Conservation (phyloP, 1,140 invertebrate genomes). For the Monochamus saltuarius region DNA sequence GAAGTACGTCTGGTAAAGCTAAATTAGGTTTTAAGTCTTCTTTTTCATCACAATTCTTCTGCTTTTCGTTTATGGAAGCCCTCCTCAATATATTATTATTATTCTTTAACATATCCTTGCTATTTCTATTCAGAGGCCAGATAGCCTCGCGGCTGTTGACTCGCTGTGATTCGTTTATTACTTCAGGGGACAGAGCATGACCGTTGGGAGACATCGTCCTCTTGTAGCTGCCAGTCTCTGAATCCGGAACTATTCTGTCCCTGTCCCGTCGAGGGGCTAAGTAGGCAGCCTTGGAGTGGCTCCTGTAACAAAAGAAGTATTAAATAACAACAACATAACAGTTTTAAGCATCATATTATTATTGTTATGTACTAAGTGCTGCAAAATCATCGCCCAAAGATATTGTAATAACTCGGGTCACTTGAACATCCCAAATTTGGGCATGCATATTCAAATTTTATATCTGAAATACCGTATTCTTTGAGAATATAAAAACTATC, state of each 20-base stretch:
- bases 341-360: too few species aligned
- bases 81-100: constrained; percentile 49
- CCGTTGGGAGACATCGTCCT: constrained; percentile 72
- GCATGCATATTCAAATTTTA: too few species aligned
- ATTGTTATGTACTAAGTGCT: too few species aligned
- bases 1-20: constrained; percentile 55
- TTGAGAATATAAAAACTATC: too few species aligned
- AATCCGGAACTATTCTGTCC: constrained; percentile 60
- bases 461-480: too few species aligned
- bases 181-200: constrained; percentile 43
- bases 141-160: constrained; percentile 51
- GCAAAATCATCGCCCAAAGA: too few species aligned
- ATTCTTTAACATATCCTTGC: constrained; percentile 37
- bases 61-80: constrained; percentile 42
- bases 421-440: too few species aligned
- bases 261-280: constrained; percentile 68
- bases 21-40: constrained; percentile 37
- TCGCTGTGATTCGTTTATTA: constrained; percentile 31
- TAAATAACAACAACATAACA: too few species aligned
- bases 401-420: too few species aligned
- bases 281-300: constrained; percentile 78
- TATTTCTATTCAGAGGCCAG: constrained; percentile 45
- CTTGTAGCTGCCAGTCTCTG: constrained; percentile 75
- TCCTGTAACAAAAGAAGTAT: constrained; percentile 59
- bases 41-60: constrained; percentile 41